Percentiles rank a stretch among this genome's conserved stretches.
These are phyloP conservation scores for Scaeva pyrastri DNA, from an alignment of 2,888 invertebrate species.

Conservation along the genomic window DNA sequence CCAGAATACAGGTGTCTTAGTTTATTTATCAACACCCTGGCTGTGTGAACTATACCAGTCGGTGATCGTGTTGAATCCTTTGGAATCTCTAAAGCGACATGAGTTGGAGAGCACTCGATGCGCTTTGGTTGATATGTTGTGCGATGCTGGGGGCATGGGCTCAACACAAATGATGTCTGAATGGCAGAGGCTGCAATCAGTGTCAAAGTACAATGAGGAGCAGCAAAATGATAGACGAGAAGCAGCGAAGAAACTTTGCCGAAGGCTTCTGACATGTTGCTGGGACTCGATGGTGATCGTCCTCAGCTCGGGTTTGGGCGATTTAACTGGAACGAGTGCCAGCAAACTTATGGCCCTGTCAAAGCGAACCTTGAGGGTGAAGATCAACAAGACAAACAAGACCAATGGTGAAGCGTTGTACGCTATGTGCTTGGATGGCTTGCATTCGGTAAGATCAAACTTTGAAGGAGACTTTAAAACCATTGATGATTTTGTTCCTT, in stretches of 20 bases:
- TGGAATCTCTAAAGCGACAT: slow-evolving; percentile 81
- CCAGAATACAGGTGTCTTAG: slow-evolving; percentile 95
- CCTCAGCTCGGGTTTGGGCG: slow-evolving; percentile 90
- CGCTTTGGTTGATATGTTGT: slow-evolving; percentile 83
- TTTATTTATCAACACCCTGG: slow-evolving; percentile 97
- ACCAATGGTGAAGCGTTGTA: slow-evolving; percentile 90
- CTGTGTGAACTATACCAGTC: slow-evolving; percentile 96
- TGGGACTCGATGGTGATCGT: slow-evolving; percentile 97
- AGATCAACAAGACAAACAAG: slow-evolving; percentile 84
- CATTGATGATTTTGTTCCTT: background rate
- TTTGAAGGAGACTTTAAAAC: background rate
- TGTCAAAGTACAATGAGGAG: slow-evolving; percentile 87
- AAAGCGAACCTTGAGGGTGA: slow-evolving; percentile 84
- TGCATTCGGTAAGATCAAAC: slow-evolving; percentile 89
- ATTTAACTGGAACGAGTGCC: slow-evolving; percentile 83
- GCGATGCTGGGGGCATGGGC: slow-evolving; percentile 93
- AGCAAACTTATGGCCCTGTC: slow-evolving; percentile 87
- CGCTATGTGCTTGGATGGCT: slow-evolving; percentile 93
- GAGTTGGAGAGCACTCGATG: slow-evolving; percentile 81
- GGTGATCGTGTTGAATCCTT: slow-evolving; percentile 87
- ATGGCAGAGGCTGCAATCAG: slow-evolving; percentile 93
- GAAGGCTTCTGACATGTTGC: slow-evolving; percentile 93
- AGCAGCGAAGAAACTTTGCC: slow-evolving; percentile 91
- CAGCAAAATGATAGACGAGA: slow-evolving; percentile 89
- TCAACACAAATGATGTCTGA: slow-evolving; percentile 94